Conservation (phyloP, 2,113 vertebrate species). For the Perca schrenkii region DNA sequence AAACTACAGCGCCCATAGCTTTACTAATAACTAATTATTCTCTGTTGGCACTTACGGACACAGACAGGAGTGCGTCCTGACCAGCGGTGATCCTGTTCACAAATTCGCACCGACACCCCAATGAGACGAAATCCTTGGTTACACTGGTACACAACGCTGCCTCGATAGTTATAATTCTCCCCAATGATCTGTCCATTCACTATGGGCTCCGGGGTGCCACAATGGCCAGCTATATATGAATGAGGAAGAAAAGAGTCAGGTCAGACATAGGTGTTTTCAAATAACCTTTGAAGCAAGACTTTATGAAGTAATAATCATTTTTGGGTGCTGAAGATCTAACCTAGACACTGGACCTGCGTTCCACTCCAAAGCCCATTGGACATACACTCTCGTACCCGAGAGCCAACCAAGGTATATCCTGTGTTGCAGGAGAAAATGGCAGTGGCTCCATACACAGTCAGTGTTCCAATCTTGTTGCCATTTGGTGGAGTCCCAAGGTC, state of each 20-base stretch:
- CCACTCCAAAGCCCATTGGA: conserved; percentile 98
- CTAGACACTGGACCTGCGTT: conserved; percentile 92
- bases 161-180: conserved; percentile 96
- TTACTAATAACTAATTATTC: not conserved
- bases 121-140: conserved; percentile 95
- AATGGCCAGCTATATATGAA: conserved; percentile 89
- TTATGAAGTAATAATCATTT: not conserved
- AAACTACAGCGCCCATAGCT: not conserved
- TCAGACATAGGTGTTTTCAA: not conserved
- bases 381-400: conserved; percentile 95
- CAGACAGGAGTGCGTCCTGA: conserved; percentile 95
- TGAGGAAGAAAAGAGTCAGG: not conserved
- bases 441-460: conserved; percentile 92
- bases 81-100: conserved; percentile 98
- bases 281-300: not conserved
- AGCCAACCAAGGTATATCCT: conserved; percentile 95
- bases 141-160: conserved; percentile 98
- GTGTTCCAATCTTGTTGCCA: conserved; percentile 95
- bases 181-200: conserved; percentile 97
- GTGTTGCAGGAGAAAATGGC: conserved; percentile 99
- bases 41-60: conserved; percentile 91
- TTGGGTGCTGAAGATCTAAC: conserved; percentile 78
- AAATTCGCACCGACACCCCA: conserved; percentile 96
- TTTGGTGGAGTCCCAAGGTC: conserved; percentile 93
- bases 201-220: conserved; percentile 92